Evolutionary conservation across 2,888 invertebrate species (phyloP).

Genomic region (Epinotia demarniana): DNA sequence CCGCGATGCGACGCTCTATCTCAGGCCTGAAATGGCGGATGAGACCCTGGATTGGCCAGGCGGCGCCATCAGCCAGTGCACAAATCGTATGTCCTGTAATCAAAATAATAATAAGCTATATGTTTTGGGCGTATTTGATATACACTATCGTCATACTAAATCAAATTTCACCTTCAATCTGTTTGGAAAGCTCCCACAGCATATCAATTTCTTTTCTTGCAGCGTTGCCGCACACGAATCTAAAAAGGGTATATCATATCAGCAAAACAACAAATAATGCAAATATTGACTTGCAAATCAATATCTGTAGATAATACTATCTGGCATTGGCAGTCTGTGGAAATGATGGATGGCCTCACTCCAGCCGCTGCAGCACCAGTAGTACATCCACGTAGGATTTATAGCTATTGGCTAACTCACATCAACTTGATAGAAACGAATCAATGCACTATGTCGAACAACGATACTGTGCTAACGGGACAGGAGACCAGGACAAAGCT

Average conservation of each 20-base stretch:
- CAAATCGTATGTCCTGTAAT: constrained; percentile 97
- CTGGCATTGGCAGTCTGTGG: too few species aligned
- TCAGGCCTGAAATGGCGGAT: constrained; percentile 99
- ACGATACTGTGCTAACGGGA: too few species aligned
- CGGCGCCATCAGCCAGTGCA: constrained; percentile 99
- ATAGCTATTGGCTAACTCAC: too few species aligned
- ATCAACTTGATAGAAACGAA: too few species aligned
- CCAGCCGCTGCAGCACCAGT: too few species aligned
- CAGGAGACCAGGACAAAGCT: too few species aligned
- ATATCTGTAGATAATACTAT: too few species aligned
- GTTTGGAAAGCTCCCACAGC: constrained; percentile 99
- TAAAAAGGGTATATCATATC: constrained; percentile 52
- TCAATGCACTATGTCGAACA: too few species aligned
- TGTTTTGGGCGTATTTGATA: background rate
- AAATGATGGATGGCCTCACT: too few species aligned
- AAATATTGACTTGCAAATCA: too few species aligned
- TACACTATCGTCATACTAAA: background rate
- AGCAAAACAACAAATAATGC: too few species aligned
- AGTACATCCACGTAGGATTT: too few species aligned
- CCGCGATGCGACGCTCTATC: constrained; percentile 92
- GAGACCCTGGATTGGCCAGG: constrained; percentile 99
- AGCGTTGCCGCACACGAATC: constrained; percentile 95
- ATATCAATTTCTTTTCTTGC: constrained; percentile 98
- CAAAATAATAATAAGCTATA: background rate
- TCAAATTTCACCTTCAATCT: constrained; percentile 92